Evolutionary conservation across 2,113 vertebrate species (phyloP).

Genomic region (Reinhardtius hippoglossoides): DNA sequence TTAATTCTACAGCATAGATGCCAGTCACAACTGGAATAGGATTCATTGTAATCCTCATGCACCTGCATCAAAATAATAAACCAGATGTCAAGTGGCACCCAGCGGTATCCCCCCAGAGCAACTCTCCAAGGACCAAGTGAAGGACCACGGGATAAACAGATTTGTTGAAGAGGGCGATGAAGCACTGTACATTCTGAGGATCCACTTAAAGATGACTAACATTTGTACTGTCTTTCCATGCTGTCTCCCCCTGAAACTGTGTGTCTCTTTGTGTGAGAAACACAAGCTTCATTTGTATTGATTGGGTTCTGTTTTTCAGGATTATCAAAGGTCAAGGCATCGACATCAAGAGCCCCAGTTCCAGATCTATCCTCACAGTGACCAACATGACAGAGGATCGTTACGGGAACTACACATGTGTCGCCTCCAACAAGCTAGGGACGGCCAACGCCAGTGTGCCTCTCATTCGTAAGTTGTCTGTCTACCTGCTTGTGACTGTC

Average conservation of each 20-base stretch:
- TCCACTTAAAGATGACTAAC: conserved; percentile 53
- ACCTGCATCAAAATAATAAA: conserved; percentile 61
- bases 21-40: conserved; percentile 46
- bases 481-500: conserved; percentile 53
- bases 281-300: conserved; percentile 34
- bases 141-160: conserved; percentile 51
- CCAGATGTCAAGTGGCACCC: conserved; percentile 63
- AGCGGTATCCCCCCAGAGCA: conserved; percentile 54
- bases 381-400: conserved; percentile 98
- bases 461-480: conserved; percentile 95
- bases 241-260: conserved; percentile 1
- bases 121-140: conserved; percentile 18
- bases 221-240: conserved; percentile 24
- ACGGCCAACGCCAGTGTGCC: conserved; percentile 94
- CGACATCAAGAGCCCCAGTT: conserved; percentile 94
- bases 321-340: conserved; percentile 95
- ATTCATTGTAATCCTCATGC: conserved; percentile 44
- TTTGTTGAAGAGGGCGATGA: conserved; percentile 61
- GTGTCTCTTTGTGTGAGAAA: conserved; percentile 6
- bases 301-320: conserved; percentile 81
- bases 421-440: conserved; percentile 96
- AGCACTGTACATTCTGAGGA: conserved; percentile 43
- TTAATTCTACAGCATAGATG: conserved; percentile 60
- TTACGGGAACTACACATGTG: conserved; percentile 99
- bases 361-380: conserved; percentile 96